These are phyloP conservation scores for Epinotia ramella DNA, from an alignment of 2,888 invertebrate species.

Conservation along the genomic window DNA sequence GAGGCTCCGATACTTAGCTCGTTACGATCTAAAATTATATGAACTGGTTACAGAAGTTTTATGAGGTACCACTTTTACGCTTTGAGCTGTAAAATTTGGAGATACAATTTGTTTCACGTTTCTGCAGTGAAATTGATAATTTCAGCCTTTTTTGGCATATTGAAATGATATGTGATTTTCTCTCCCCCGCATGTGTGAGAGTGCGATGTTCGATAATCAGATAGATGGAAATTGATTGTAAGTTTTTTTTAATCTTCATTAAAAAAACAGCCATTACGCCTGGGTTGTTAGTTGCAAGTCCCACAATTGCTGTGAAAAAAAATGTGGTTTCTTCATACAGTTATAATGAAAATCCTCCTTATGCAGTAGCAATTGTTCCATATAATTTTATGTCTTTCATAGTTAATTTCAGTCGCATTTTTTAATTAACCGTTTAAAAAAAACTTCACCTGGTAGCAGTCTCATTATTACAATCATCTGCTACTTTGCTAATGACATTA, in stretches of 20 bases:
- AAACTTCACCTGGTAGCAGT: slow-evolving; percentile 27
- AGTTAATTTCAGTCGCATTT: slow-evolving; percentile 29
- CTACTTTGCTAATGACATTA: not conserved
- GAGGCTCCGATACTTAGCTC: slow-evolving; percentile 9
- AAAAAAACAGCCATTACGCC: too few relatives aligned
- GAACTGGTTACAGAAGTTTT: slow-evolving; percentile 29
- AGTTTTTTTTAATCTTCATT: too few relatives aligned
- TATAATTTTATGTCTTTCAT: slow-evolving; percentile 9
- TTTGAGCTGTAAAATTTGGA: slow-evolving; percentile 17
- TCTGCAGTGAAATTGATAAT: not conserved
- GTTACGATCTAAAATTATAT: slow-evolving; percentile 34
- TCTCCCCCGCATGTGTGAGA: not conserved
- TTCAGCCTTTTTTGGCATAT: not conserved
- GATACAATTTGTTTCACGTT: not conserved
- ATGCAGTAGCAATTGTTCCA: slow-evolving; percentile 15
- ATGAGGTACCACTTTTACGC: slow-evolving; percentile 32
- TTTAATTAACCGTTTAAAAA: slow-evolving; percentile 29
- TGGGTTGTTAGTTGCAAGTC: not conserved
- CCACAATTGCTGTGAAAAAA: not conserved
- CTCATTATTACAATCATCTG: slow-evolving; percentile 33
- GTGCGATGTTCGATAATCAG: not conserved
- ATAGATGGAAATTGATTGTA: not conserved
- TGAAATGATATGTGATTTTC: not conserved
- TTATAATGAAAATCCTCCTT: slow-evolving; percentile 25
- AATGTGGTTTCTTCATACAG: not conserved